Conservation (phyloP, 2,888 invertebrate genomes). For the Zaprionus lineosus region DNA sequence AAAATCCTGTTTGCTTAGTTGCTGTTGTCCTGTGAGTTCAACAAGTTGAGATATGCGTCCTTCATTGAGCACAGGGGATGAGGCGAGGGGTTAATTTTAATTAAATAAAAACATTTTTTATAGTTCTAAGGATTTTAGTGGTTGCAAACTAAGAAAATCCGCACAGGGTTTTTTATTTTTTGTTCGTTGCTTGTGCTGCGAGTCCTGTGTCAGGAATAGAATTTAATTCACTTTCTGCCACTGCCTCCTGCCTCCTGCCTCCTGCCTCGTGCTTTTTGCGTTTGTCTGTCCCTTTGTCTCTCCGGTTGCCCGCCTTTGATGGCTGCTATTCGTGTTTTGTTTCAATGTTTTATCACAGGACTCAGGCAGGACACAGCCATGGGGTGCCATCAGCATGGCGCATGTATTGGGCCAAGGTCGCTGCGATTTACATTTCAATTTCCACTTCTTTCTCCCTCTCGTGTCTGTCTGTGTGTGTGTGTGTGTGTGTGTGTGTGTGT, state of each 20-base stretch:
- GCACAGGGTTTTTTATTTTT: neutral
- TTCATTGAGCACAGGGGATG: neutral
- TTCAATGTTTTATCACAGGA: slow-evolving; percentile 48
- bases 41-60: slow-evolving; percentile 35
- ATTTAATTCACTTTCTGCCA: slow-evolving; percentile 28
- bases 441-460: slow-evolving; percentile 13
- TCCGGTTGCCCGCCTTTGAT: slow-evolving; percentile 34
- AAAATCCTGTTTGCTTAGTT: neutral
- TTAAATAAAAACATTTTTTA: slow-evolving; percentile 47
- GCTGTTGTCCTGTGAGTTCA: slow-evolving; percentile 32
- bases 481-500: no score
- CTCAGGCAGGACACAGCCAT: slow-evolving; percentile 3
- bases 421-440: slow-evolving; percentile 66
- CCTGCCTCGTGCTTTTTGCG: no score
- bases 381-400: slow-evolving; percentile 12
- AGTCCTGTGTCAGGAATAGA: slow-evolving; percentile 45
- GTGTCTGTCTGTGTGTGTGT: neutral
- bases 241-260: neutral
- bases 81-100: slow-evolving; percentile 34
- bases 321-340: slow-evolving; percentile 36
- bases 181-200: slow-evolving; percentile 16
- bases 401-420: slow-evolving; percentile 65
- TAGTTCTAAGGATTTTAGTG: no score
- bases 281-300: no score
- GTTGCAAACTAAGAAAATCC: no score